Evolutionary conservation across 1,140 invertebrate species (phyloP), one percentile per base, ranked within the genome.

Genomic region (Zaprionus nigranus): DNA sequence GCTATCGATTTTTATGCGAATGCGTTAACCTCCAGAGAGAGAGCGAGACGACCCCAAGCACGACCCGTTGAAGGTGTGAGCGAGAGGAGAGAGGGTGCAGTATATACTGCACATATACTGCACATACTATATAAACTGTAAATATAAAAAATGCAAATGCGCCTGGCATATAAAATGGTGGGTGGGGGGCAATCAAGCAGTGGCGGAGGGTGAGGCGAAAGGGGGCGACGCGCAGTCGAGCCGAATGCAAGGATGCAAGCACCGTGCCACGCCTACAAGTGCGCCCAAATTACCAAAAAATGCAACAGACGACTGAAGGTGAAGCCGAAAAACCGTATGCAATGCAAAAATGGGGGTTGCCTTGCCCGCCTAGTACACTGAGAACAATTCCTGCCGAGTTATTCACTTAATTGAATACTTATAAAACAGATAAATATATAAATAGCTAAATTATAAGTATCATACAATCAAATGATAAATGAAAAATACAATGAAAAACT

Each of bases 61-160:
- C 30, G 30, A 9, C 7, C 24, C 46, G 64, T n/a, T 5, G 7
- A 65, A 34, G n/a, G 30, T 26, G 54, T 7, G 46, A 73, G 11
- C 49, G 22, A 72, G 61, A 51, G 38, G n/a, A 28, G 2, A 3
- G 24, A 34, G 34, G 36, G 15, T 34, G 61, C 36, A 46, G 40
- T 46, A 46, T 17, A 64, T 64, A 43, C 40, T 40, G 56, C 51
- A 51, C 58, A 58, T 46, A 69, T 58, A 58, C 58, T 62, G 40
- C 58, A 58, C 57, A 69, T 58, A 58, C 58, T 57, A 67, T 69
- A 70, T 58, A 71, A 71, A 60, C 73, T 71, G 73, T 71, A 64
- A 71, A 71, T 75, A 71, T 71, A 65, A 75, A 71, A 75, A 75
- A 75, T 75, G 73, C 73, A 75, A 75, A 75, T 75, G 73, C 67